Evolutionary conservation across 2,113 vertebrate genomes (phyloP), one percentile per base, ranked within the genome.

Genomic region (Malurus melanocephalus): DNA sequence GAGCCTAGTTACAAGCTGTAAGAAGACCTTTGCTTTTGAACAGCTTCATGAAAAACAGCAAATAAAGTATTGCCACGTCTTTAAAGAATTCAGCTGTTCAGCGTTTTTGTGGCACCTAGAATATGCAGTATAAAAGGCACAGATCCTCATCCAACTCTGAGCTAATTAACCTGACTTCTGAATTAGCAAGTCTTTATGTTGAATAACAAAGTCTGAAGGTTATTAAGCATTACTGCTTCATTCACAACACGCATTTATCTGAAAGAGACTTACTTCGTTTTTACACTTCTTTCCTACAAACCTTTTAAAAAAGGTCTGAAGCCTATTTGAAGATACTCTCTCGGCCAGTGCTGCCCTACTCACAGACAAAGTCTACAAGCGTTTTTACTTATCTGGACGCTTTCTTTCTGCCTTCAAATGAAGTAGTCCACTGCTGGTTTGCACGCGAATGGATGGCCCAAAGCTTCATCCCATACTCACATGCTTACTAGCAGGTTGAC

Each of bases 401-500:
- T 82, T 60, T 42, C 35, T 35, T 75, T 72, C 72, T 43, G 30
- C 43, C 27, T 84, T 89, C 16, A 21, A 86, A 43, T 35, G 11
- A 55, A 79, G 59, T 3, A 78, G 40, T 64, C 49, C 42, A 43
- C 40, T 65, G 57, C 20, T 48, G 46, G n/a, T 80, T 68, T 85
- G 68, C 88, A 81, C 3, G 1, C 11, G 0, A 90, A 87, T 27
- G 30, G 26, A 40, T 65, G 62, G 79, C 67, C 79, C 80, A 88
- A 69, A 87, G 60, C 74, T 92, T 84, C 3, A 2, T 40, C 28
- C 81, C 26, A 61, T 72, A 93, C 99, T 99, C 93, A 99, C 99
- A 95, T 98, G 97, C 94, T 97, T 98, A 42, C 92, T 96, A n/a
- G 95, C 88, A 59, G 98, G 97, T 87, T 98, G 98, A 96, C 95